phyloP scores from a whole-genome alignment of 2,113 vertebrate genomes.

The Rostratula benghalensis region DNA sequence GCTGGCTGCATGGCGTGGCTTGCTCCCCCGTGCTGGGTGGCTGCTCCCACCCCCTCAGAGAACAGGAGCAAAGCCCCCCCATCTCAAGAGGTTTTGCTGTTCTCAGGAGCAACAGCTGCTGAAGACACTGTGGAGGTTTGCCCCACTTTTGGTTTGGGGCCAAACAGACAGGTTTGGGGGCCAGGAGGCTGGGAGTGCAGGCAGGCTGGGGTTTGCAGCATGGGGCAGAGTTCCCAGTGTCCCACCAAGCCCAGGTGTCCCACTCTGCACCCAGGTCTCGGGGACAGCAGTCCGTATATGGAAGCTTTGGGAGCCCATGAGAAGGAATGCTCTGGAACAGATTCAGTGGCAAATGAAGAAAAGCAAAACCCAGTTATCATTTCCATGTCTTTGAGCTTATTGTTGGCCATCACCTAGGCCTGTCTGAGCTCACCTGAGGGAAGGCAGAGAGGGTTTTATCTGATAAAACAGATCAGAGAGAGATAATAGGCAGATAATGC shows the following conservation, averaged over 20 bases:
- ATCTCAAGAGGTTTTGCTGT: neutral
- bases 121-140: neutral
- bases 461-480: neutral
- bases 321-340: neutral
- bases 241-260: neutral
- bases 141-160: neutral
- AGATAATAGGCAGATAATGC: neutral
- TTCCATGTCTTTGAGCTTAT: neutral
- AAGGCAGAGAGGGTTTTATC: neutral
- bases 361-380: neutral
- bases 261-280: neutral
- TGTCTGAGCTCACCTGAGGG: neutral
- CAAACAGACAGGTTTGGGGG: neutral
- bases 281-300: neutral
- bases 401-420: neutral
- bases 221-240: neutral
- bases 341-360: neutral
- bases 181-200: neutral
- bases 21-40: rapidly evolving
- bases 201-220: neutral
- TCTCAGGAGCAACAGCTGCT: neutral
- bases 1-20: neutral
- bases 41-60: neutral
- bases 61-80: neutral
- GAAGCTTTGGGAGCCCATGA: neutral